phyloP scores from a whole-genome alignment of 2,797 vertebrate genomes.

The Acipenser transmontanus region DNA sequence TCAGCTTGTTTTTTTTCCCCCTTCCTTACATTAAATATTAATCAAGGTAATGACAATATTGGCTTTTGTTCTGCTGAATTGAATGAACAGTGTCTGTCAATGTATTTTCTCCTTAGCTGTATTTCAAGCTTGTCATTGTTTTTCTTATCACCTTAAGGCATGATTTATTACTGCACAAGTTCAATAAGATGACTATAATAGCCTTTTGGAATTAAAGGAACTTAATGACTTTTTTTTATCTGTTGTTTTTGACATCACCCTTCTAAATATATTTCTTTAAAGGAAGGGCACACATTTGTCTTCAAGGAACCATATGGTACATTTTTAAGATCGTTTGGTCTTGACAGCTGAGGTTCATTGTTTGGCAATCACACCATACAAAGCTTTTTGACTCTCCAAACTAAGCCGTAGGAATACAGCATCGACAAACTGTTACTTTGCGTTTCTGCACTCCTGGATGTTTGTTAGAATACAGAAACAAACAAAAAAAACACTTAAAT shows the following conservation, averaged over 20 bases:
- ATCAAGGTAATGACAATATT: conserved; percentile 5
- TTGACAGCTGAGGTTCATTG: too few species aligned
- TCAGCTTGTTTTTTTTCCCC: background rate
- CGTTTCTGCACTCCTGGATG: too few species aligned
- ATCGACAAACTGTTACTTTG: too few species aligned
- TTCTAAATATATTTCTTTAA: background rate
- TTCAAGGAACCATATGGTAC: too few species aligned
- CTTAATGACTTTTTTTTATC: background rate
- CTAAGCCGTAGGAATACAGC: too few species aligned
- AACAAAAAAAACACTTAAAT: too few species aligned
- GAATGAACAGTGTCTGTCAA: background rate
- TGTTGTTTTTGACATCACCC: background rate
- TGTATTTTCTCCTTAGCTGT: background rate
- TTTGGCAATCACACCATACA: too few species aligned
- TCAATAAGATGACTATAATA: background rate
- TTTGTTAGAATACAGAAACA: too few species aligned
- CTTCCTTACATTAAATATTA: background rate
- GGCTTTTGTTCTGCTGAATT: background rate
- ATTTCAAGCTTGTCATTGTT: background rate
- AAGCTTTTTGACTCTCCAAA: too few species aligned
- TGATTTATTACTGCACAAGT: background rate
- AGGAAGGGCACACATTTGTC: background rate
- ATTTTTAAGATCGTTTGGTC: too few species aligned
- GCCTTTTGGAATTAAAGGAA: background rate
- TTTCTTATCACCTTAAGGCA: background rate